These are phyloP conservation scores for Pelosia muscerda DNA, from an alignment of 2,888 invertebrate genomes.

Conservation along the genomic window DNA sequence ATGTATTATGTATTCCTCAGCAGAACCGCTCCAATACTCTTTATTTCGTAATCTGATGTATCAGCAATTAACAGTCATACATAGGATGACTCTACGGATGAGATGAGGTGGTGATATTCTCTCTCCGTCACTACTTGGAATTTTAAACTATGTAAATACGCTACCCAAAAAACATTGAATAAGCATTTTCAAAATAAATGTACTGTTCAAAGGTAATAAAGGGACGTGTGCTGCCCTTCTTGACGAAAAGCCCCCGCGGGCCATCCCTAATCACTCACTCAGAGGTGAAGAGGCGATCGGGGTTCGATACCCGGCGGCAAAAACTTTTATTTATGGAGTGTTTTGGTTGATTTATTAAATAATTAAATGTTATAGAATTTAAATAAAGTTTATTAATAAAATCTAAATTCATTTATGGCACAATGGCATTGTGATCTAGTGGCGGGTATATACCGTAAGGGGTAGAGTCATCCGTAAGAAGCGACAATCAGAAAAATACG, in stretches of 20 bases:
- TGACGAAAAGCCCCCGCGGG: constrained; percentile 62
- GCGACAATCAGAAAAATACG: too few species aligned
- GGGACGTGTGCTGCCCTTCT: constrained; percentile 37
- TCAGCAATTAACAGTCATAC: too few species aligned
- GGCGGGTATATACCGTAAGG: too few species aligned
- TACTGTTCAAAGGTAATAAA: constrained; percentile 47
- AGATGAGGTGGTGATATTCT: too few species aligned
- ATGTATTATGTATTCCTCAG: too few species aligned
- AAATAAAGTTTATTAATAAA: neutral
- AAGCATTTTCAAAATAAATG: constrained; percentile 42
- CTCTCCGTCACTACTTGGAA: too few species aligned
- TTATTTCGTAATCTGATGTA: too few species aligned
- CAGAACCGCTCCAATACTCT: too few species aligned
- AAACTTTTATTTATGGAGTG: constrained; percentile 48
- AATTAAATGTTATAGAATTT: constrained; percentile 8
- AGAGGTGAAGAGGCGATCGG: constrained; percentile 53
- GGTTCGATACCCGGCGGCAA: constrained; percentile 51
- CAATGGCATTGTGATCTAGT: too few species aligned
- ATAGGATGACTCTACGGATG: too few species aligned
- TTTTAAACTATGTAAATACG: neutral
- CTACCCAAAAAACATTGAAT: constrained; percentile 9
- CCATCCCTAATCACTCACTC: constrained; percentile 63
- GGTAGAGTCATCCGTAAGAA: too few species aligned
- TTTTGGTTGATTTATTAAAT: constrained; percentile 16
- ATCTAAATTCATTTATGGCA: too few species aligned